Evolutionary conservation across 2,888 invertebrate species (phyloP).

Genomic region (Drosophila mimetica): DNA sequence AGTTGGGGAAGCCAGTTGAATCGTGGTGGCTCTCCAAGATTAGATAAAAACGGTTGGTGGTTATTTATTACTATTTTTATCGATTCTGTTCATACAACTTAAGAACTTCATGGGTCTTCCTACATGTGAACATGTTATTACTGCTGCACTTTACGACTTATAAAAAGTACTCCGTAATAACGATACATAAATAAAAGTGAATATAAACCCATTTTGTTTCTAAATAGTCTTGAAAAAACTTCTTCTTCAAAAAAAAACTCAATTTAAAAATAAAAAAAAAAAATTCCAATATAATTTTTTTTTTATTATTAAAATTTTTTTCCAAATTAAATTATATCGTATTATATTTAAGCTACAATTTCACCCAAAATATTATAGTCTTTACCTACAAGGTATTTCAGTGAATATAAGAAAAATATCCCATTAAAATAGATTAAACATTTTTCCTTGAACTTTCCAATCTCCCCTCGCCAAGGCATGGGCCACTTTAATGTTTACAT

Average conservation of each 20-base stretch:
- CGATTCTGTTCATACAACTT: background rate
- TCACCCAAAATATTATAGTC: too few species aligned
- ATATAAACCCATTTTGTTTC: background rate
- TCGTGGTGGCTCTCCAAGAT: too few species aligned
- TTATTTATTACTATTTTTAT: conserved; percentile 3
- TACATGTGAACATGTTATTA: background rate
- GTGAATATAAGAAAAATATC: too few species aligned
- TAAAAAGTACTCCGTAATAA: background rate
- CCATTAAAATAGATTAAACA: too few species aligned
- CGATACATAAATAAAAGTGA: background rate
- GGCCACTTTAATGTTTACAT: conserved; percentile 29
- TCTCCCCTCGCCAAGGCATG: conserved; percentile 14
- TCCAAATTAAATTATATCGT: too few species aligned
- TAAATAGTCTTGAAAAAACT: too few species aligned
- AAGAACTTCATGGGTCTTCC: background rate
- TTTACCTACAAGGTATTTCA: too few species aligned
- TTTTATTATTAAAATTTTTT: too few species aligned
- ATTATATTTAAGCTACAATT: too few species aligned
- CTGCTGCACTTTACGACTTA: background rate
- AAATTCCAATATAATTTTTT: too few species aligned
- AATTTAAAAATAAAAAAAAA: too few species aligned
- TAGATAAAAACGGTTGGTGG: conserved; percentile 3
- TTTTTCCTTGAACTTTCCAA: background rate
- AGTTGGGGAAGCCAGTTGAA: conserved; percentile 4
- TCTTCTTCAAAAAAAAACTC: too few species aligned